phyloP scores from a whole-genome alignment of 2,113 vertebrate genomes.

The Pandion haliaetus region DNA sequence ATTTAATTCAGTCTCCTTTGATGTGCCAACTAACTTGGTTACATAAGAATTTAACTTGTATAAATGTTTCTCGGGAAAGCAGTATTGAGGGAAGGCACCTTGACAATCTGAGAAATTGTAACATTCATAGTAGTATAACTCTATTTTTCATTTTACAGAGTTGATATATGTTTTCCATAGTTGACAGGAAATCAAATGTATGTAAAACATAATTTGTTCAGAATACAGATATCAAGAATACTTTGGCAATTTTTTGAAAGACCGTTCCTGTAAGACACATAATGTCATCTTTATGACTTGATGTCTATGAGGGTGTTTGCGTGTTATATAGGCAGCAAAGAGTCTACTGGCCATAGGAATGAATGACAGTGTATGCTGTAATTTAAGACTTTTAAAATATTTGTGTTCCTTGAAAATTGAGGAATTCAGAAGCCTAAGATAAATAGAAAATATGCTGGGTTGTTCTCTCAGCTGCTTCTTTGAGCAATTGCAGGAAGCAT shows the following conservation, averaged over 20 bases:
- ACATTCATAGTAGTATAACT: neutral
- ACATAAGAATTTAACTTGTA: neutral
- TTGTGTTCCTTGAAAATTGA: neutral
- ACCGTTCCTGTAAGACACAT: neutral
- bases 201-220: neutral
- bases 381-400: neutral
- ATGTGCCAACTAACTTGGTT: neutral
- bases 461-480: neutral
- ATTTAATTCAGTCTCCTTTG: neutral
- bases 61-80: neutral
- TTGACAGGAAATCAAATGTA: neutral
- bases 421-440: neutral
- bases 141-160: neutral
- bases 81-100: neutral
- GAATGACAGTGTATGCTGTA: neutral
- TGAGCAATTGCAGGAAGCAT: neutral
- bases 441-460: neutral
- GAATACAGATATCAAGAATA: neutral
- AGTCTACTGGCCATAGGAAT: neutral
- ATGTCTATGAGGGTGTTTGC: neutral
- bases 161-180: neutral
- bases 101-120: neutral
- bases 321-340: neutral
- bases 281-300: neutral
- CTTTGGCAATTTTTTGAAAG: neutral